Base-by-base conservation (phyloP, 2,113 vertebrate species). In the Paratilapia polleni region DNA sequence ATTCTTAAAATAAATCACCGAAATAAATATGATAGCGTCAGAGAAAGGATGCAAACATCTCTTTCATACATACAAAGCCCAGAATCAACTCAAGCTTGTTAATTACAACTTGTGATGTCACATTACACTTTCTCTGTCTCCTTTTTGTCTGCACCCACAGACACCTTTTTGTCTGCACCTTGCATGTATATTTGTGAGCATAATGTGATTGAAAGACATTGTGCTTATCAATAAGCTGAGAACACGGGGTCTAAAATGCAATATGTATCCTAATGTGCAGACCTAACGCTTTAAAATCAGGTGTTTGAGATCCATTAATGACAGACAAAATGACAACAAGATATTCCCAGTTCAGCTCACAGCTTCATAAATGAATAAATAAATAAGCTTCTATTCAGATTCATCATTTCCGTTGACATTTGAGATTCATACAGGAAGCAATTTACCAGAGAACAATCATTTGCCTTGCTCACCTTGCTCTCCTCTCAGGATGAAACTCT, bases 401-500 rank as follows among this genome's bases (percentile, higher is more conserved):
- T 22, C 41, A 82, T 83, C 26, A 14, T 79, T 56, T 56, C 24
- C n/a, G 8, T 20, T 74, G 58, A 78, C 49, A 75, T 60, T 70
- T 78, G 73, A 62, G 38, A 38, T 12, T 75, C 11, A 54, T 15
- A 28, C 19, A 61, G 20, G 54, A 89, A 75, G 85, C 38, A 24
- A 22, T 81, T 56, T 38, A 79, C 28, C 54, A 56, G 28, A 64
- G 61, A 78, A 58, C 38, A 58, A 20, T 15, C 63, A 47, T 75
- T 17, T 5, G 22, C 77, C 38, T 5, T 61, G 41, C 15, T 78
- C 80, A 81, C 83, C 22, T 58, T 38, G 24, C 52, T 77, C 73
- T 79, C 49, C 70, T 75, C 64, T 81, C 68, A 52, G 80, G 70
- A 87, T 57, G 77, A 34, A 56, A 58, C 7, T 68, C 81, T 52